Base-by-base conservation (phyloP, 2,797 vertebrate genomes). In the Phalloptychus januarius region DNA sequence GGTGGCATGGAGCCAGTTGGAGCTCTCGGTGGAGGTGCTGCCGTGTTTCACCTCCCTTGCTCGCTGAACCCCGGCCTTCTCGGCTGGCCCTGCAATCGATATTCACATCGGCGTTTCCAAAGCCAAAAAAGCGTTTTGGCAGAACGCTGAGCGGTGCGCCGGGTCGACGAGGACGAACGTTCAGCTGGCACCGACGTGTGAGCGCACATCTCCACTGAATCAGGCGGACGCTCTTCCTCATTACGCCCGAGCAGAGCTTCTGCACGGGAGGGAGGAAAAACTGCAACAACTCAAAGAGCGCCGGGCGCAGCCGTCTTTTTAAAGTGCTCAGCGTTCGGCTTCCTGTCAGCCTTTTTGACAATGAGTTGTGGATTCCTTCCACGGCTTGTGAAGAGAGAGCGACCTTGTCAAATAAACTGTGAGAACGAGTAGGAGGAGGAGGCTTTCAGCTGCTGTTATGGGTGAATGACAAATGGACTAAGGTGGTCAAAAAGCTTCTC, bases 111-210 rank as follows among this genome's bases (percentile, higher is more conserved):
- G 81, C 75, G 46, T 89, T 82, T 82, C 61, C 74, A 1, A 6
- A 80, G 87, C 88, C 91, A 87, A 87, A 88, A 86, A 80, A 25
- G 20, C 85, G 76, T 88, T 88, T 80, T 88, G 88, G 86, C 87
- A 85, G 91, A 92, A 83, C 5, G 58, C 25, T 6, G 67, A 74
- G 69, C 31, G 84, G 80, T 87, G 83, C 85, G 83, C 85, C 74
- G 80, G 85, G 85, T 87, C 88, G 86, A 88, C 76, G 75, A 75
- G 86, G 79, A 87, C 81, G 82, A 76, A 76, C 46, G 67, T 87
- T 88, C 75, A 79, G 56, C 31, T 63, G 54, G 77, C 71, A 40
- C 83, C 70, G 67, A 13, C 1, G 20, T 86, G 31, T 74, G 72
- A 42, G 78, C 67, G 23, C 25, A 67, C 42, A 69, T 84, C 61